Conservation (phyloP, 2,113 vertebrate genomes). For the Romanogobio albipinnatus region DNA sequence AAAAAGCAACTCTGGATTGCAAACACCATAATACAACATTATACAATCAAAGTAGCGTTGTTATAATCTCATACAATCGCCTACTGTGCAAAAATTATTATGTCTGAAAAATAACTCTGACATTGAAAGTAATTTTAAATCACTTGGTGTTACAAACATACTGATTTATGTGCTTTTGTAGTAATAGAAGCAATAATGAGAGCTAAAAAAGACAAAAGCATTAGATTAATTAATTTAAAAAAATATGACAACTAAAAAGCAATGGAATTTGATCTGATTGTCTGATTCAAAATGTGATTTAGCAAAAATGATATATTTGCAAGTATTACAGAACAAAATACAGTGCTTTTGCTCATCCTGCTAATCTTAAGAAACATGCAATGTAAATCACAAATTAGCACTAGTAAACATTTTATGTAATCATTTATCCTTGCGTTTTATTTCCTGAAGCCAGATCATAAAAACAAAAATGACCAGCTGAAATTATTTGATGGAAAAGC, state of each 20-base stretch:
- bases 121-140: no score
- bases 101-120: no score
- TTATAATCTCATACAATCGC: no score
- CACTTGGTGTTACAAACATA: no score
- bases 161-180: not conserved
- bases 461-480: not conserved
- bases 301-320: not conserved
- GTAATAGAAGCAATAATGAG: not conserved
- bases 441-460: not conserved
- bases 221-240: no score
- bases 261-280: no score
- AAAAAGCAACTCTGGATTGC: no score
- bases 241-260: no score
- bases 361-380: not conserved
- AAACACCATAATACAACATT: no score
- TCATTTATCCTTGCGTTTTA: not conserved
- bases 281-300: not conserved
- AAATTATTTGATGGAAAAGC: slow-evolving; percentile 19
- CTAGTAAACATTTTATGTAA: not conserved
- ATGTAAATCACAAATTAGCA: not conserved
- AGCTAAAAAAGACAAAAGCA: not conserved
- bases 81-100: no score
- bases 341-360: not conserved
- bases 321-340: not conserved
- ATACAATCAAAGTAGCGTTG: no score